Evolutionary conservation across 2,113 vertebrate species (phyloP).

Genomic region (Ailurus styani): DNA sequence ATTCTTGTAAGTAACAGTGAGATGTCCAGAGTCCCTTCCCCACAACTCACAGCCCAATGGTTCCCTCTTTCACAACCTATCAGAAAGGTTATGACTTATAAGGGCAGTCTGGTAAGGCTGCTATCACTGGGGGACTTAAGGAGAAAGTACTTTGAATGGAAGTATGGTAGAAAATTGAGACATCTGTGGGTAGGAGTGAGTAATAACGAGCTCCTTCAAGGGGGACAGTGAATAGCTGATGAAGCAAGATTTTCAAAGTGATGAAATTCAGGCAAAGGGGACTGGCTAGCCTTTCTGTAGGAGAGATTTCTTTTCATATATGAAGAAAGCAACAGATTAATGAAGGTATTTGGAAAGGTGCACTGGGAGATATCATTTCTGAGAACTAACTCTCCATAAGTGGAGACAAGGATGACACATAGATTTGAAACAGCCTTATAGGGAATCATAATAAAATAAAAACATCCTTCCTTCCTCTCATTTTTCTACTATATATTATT

Average conservation of each 20-base stretch:
- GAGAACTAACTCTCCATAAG: background rate
- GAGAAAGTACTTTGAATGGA: background rate
- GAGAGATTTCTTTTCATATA: background rate
- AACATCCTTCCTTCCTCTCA: rapidly evolving
- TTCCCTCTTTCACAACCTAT: background rate
- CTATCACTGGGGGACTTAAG: too few relatives aligned
- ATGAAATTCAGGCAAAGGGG: background rate
- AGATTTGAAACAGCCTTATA: background rate
- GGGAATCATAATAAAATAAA: background rate
- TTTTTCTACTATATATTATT: background rate
- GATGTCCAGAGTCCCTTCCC: background rate
- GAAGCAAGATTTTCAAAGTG: background rate
- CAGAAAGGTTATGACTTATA: background rate
- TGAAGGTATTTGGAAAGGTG: background rate
- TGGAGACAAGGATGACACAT: background rate
- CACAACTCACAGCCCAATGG: background rate
- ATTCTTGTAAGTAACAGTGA: background rate
- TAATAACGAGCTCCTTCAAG: too few relatives aligned
- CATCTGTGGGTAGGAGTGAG: background rate
- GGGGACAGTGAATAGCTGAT: rapidly evolving
- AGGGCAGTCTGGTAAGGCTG: background rate
- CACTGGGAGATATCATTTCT: background rate
- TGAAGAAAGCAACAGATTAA: background rate
- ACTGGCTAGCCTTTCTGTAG: background rate
- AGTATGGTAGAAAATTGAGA: background rate